Base-by-base conservation (phyloP, 2,113 vertebrate genomes). In the Leptodactylus fuscus region DNA sequence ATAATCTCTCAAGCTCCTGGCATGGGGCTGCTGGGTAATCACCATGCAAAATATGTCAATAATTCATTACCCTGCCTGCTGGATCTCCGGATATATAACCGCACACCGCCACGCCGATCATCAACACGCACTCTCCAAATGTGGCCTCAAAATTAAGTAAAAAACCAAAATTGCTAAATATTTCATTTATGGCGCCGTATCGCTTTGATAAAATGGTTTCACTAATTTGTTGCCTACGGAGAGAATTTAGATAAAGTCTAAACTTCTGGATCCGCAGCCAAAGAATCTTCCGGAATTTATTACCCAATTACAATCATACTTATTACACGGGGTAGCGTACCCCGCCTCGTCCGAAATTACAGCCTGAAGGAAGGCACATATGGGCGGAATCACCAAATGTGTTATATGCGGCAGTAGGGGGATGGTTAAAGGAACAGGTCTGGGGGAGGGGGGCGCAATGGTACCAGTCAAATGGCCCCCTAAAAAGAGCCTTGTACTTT, bases 31-130 rank as follows among this genome's bases (percentile, higher is more conserved):
- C 77, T 60, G 77, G 77, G 77, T 80, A 80, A 80, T 80, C 55
- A 80, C 77, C 55, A 80, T 80, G 53, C 36, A 80, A 80, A 62
- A 80, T 60, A 80, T 80, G 77, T 80, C 77, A 80, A 80, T 80
- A 80, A 60, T 62, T 80, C 77, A 80, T 80, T 80, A 60, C 53
- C 53, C 12, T 44, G 77, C 34, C 77, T 24, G 77, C 55, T 80
- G 77, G 77, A 80, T 29, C 60, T 18, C n/a, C 77, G 4, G 11
- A 38, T 60, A 60, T 20, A 27, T 44, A 44, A 44, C n/a, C 2
- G 11, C 16, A 41, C 38, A 20, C 29, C 10, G n/a, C n/a, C n/a
- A n/a, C n/a, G n/a, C n/a, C n/a, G n/a, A 38, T 34, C 29, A 78
- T 55, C 49, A 55, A 22, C 51, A 36, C 48, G 16, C 75, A 12